Evolutionary conservation across 2,113 vertebrate genomes (phyloP).

Genomic region (Strix uralensis): DNA sequence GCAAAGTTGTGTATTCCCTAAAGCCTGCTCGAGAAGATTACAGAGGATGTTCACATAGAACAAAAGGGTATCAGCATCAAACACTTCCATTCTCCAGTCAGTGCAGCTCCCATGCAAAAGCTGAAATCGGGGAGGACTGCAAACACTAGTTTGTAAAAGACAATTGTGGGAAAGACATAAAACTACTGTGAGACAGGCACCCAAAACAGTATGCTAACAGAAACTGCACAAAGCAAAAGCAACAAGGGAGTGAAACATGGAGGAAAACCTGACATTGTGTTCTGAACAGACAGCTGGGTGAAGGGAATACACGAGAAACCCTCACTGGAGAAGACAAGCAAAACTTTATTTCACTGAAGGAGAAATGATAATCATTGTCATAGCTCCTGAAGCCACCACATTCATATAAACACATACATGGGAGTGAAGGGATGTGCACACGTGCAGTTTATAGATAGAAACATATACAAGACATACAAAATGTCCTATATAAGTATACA

Average conservation of each 20-base stretch:
- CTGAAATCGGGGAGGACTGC: not conserved
- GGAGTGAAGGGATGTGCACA: not conserved
- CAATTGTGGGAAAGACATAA: not conserved
- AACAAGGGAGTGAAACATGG: not conserved
- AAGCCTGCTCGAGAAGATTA: constrained; percentile 44
- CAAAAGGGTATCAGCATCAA: constrained; percentile 55
- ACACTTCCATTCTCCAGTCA: not conserved
- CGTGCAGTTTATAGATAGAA: not conserved
- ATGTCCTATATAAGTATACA: not conserved
- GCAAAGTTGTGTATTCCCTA: constrained; percentile 33
- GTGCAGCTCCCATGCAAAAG: not conserved
- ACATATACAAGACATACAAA: not conserved
- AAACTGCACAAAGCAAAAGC: not conserved
- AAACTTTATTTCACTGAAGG: not conserved
- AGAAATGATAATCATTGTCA: not conserved
- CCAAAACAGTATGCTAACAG: not conserved
- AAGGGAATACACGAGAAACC: not conserved
- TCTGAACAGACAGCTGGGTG: not conserved
- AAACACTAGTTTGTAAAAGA: not conserved
- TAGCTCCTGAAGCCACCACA: not conserved
- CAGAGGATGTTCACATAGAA: constrained; percentile 35
- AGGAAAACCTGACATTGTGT: not conserved
- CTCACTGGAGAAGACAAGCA: not conserved
- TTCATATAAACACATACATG: not conserved
- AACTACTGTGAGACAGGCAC: not conserved